phyloP scores from a whole-genome alignment of 2,888 invertebrate genomes.

The Rotaria macrura region DNA sequence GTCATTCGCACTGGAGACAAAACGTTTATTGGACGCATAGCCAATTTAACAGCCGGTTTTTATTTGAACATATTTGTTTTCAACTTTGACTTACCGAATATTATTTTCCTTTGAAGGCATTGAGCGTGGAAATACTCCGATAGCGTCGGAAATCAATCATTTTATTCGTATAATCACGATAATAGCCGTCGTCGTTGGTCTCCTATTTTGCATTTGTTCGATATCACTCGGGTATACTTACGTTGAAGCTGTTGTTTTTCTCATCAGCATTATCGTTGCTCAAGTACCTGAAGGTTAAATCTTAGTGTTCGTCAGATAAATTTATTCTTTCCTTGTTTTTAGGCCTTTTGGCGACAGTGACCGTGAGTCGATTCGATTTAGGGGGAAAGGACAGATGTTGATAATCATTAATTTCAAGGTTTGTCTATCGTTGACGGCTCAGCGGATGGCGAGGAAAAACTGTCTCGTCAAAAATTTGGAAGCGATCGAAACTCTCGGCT shows the following conservation, averaged over 20 bases:
- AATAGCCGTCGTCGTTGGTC: slow-evolving; percentile 37
- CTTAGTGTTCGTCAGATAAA: too few species aligned
- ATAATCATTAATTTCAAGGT: background rate
- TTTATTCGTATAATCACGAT: slow-evolving; percentile 34
- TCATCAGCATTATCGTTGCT: slow-evolving; percentile 39
- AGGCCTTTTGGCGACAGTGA: slow-evolving; percentile 32
- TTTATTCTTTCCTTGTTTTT: background rate
- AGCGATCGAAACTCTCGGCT: slow-evolving; percentile 29
- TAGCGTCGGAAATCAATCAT: slow-evolving; percentile 32
- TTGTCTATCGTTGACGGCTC: slow-evolving; percentile 29
- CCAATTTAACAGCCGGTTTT: slow-evolving; percentile 30
- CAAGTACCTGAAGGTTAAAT: slow-evolving; percentile 38
- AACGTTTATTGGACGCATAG: slow-evolving; percentile 32
- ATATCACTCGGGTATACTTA: slow-evolving; percentile 37
- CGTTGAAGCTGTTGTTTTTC: slow-evolving; percentile 37
- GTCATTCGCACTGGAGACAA: slow-evolving; percentile 31
- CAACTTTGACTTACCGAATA: too few species aligned
- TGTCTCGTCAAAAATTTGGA: slow-evolving; percentile 33
- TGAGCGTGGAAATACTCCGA: slow-evolving; percentile 39
- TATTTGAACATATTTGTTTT: too few species aligned
- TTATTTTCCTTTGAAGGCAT: too few species aligned
- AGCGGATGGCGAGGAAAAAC: slow-evolving; percentile 31
- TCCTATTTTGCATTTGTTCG: slow-evolving; percentile 36
- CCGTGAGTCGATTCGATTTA: slow-evolving; percentile 1
- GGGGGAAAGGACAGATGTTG: background rate